phyloP scores from a whole-genome alignment of 2,797 vertebrate genomes.

The Enteromius anoplus region DNA sequence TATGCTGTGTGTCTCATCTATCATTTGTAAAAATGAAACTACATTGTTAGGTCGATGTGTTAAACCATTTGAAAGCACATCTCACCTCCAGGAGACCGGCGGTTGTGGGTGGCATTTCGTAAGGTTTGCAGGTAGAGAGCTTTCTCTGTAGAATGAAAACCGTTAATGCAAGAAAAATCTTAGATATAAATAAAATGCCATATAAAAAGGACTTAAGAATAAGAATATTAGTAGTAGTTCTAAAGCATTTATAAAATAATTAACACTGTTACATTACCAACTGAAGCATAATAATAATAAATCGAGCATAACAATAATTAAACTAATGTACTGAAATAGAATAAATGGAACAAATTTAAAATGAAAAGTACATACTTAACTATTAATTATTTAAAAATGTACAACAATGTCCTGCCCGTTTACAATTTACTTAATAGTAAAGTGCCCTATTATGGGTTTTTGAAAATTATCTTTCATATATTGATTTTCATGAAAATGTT shows the following conservation, averaged over 20 bases:
- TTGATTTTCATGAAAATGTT: neutral
- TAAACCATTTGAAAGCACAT: neutral
- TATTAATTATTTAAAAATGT: no score
- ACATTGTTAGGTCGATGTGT: neutral
- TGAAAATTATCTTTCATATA: no score
- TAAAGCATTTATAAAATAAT: neutral
- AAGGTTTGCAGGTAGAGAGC: neutral
- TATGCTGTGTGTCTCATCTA: neutral
- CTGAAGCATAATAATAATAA: neutral
- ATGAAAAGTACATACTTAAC: neutral
- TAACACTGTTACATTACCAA: neutral
- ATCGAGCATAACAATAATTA: neutral
- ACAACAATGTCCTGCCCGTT: no score
- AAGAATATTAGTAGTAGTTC: neutral
- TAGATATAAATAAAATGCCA: neutral
- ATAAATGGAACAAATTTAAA: neutral
- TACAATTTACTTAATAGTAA: no score
- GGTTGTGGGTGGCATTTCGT: conserved; percentile 60
- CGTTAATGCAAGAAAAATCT: neutral
- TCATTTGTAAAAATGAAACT: neutral
- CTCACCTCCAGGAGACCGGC: conserved; percentile 75
- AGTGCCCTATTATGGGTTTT: neutral
- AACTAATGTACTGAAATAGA: neutral
- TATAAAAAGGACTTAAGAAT: no score
- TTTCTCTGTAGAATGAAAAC: conserved; percentile 49